Percentiles rank a stretch among this genome's conserved stretches.
Conservation (phyloP, 2,113 vertebrate species). For the Rallus limicola region DNA sequence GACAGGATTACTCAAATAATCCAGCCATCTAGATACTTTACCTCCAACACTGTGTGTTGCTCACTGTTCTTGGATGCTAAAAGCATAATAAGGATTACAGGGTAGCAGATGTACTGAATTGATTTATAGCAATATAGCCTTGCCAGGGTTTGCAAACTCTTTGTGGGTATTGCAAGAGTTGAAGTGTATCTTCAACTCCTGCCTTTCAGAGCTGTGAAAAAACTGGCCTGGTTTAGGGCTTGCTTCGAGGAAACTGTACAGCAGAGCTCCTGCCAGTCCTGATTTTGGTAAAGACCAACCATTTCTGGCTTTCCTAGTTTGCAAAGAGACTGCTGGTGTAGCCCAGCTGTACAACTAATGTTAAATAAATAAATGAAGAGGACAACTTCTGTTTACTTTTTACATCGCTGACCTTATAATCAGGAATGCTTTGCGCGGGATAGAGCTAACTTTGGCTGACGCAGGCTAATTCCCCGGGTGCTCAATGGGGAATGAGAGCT, state of each 20-base stretch:
- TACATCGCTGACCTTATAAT: conserved; percentile 1
- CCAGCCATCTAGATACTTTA: conserved; percentile 15
- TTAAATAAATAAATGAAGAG: background rate
- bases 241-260: accelerated
- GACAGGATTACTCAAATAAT: conserved; percentile 51
- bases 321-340: background rate
- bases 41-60: background rate
- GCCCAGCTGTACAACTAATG: background rate
- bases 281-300: background rate
- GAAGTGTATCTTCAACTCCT: background rate
- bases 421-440: background rate
- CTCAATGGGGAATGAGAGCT: background rate
- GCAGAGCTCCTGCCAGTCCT: background rate
- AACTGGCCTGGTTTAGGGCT: background rate
- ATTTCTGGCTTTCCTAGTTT: background rate
- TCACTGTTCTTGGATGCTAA: background rate
- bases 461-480: background rate
- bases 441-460: background rate
- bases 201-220: background rate
- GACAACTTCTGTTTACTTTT: conserved; percentile 23
- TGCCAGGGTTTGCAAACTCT: background rate
- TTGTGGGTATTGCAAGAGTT: background rate
- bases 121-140: background rate
- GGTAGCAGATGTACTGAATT: background rate
- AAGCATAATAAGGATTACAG: conserved; percentile 26